Percentiles rank a stretch among this genome's conserved stretches.
Evolutionary conservation across 1,140 invertebrate genomes (phyloP).

Genomic region (Nebria ingens): DNA sequence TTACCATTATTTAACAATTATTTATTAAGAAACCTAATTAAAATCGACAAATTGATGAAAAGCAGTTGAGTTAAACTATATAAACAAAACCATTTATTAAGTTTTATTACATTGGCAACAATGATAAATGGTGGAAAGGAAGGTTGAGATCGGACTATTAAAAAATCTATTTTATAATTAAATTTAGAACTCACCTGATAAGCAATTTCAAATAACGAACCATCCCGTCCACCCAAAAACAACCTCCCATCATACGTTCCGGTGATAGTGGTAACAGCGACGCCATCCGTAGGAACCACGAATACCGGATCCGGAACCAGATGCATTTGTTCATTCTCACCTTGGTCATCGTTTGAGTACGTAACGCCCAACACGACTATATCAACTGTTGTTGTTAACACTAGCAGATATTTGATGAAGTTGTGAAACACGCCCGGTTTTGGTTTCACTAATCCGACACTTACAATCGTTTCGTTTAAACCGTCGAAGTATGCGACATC

Average conservation of each 20-base stretch:
- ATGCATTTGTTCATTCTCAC: conserved; percentile 69
- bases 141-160: neutral
- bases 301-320: conserved; percentile 89
- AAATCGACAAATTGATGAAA: no score
- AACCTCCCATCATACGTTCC: conserved; percentile 79
- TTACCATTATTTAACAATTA: no score
- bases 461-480: conserved; percentile 79
- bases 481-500: conserved; percentile 92
- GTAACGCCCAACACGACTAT: conserved; percentile 79
- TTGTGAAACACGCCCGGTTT: conserved; percentile 78
- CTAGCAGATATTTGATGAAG: conserved; percentile 85
- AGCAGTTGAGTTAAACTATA: no score
- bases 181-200: conserved; percentile 62
- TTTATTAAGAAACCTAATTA: no score
- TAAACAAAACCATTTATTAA: no score
- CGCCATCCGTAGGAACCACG: conserved; percentile 83
- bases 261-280: conserved; percentile 71
- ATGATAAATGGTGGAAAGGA: neutral
- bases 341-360: conserved; percentile 30
- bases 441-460: conserved; percentile 75
- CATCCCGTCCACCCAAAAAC: conserved; percentile 91
- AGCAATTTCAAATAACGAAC: conserved; percentile 87
- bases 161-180: neutral
- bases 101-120: neutral
- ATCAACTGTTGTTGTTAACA: conserved; percentile 86